Evolutionary conservation across 2,888 invertebrate species (phyloP).

Genomic region (Cephus sareptanus): DNA sequence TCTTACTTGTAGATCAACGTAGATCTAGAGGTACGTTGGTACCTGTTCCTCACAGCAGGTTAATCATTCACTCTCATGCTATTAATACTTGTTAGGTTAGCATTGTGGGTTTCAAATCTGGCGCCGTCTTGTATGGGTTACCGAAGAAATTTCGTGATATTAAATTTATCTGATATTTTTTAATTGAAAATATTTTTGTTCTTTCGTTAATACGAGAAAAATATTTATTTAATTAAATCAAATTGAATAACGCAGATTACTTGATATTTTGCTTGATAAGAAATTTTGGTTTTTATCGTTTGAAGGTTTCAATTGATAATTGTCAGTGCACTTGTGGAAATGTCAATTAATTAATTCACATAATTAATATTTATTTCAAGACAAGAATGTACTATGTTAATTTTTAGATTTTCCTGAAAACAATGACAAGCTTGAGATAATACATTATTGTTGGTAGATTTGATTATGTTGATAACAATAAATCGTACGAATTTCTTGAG

Average conservation of each 20-base stretch:
- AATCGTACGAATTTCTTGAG: background rate
- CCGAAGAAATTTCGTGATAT: background rate
- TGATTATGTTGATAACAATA: background rate
- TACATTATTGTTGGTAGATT: background rate
- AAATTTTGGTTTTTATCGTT: background rate
- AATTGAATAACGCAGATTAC: background rate
- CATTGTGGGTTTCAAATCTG: constrained; percentile 13
- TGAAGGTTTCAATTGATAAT: background rate
- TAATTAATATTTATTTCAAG: background rate
- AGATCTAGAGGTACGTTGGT: background rate
- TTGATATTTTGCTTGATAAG: background rate
- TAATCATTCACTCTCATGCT: constrained; percentile 15
- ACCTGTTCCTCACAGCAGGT: constrained; percentile 15
- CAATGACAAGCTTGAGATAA: background rate
- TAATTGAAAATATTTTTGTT: background rate
- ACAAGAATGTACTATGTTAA: background rate
- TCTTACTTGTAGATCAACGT: background rate
- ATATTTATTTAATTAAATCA: background rate
- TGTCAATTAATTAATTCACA: too few species aligned
- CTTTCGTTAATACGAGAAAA: background rate
- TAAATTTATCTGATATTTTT: background rate
- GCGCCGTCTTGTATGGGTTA: background rate
- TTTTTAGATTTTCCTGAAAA: background rate
- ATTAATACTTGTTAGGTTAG: constrained; percentile 23
- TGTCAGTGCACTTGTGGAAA: background rate